These are phyloP conservation scores for Drosophila basisetae DNA, from an alignment of 2,888 invertebrate species.

Conservation along the genomic window DNA sequence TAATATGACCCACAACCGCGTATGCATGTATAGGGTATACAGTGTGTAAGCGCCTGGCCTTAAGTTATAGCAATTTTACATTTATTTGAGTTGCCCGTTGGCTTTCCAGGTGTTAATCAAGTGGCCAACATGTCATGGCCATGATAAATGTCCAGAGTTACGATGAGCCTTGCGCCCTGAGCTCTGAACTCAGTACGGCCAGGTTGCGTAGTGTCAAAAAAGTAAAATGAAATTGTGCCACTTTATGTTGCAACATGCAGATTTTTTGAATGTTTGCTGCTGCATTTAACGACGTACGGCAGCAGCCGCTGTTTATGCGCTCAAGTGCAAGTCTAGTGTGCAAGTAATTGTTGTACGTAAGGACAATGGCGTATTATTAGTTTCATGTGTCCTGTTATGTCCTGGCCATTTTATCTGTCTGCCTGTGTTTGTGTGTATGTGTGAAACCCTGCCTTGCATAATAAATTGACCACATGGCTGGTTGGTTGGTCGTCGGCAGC, in stretches of 20 bases:
- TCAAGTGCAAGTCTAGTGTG: slow-evolving; percentile 39
- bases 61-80: slow-evolving; percentile 48
- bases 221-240: slow-evolving; percentile 47
- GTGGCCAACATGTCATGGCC: slow-evolving; percentile 61
- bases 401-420: slow-evolving; percentile 1
- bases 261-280: slow-evolving; percentile 31
- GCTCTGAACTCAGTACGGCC: not conserved
- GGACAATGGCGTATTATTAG: slow-evolving; percentile 70
- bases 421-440: slow-evolving; percentile 13
- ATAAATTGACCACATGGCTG: slow-evolving; percentile 76
- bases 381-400: slow-evolving; percentile 35
- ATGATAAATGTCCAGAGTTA: slow-evolving; percentile 61
- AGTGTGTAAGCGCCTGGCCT: slow-evolving; percentile 5
- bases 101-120: slow-evolving; percentile 74
- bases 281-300: slow-evolving; percentile 66
- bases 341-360: slow-evolving; percentile 75
- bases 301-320: slow-evolving; percentile 12
- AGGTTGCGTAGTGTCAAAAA: not conserved
- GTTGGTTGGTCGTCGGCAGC: slow-evolving; percentile 25
- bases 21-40: not conserved
- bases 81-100: slow-evolving; percentile 51
- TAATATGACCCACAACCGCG: not conserved
- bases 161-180: slow-evolving; percentile 2
- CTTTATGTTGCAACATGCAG: slow-evolving; percentile 43
- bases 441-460: slow-evolving; percentile 70